Conservation (phyloP, 2,888 invertebrate species). For the Mylabris sibirica region DNA sequence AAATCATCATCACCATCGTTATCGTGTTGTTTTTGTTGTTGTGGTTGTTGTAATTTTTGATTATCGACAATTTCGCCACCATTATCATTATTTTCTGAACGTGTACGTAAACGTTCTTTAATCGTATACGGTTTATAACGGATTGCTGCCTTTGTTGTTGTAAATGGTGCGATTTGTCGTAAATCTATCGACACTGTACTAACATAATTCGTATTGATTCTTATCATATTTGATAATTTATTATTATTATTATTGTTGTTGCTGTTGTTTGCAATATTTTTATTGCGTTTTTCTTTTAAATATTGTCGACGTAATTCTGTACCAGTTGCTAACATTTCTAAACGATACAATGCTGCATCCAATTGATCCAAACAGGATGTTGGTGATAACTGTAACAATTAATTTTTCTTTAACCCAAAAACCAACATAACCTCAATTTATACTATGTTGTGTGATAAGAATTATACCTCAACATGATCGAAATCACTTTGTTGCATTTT, state of each 20-base stretch:
- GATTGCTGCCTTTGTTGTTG: slow-evolving; percentile 27
- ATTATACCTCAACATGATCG: not conserved
- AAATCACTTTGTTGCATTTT: slow-evolving; percentile 5
- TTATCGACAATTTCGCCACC: slow-evolving; percentile 42
- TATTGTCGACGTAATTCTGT: slow-evolving; percentile 68
- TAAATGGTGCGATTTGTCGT: slow-evolving; percentile 61
- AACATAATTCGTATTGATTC: slow-evolving; percentile 67
- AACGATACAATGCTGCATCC: slow-evolving; percentile 68
- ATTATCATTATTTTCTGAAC: slow-evolving; percentile 69
- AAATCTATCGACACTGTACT: slow-evolving; percentile 71
- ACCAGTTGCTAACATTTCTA: slow-evolving; percentile 69
- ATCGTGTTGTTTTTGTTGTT: not conserved
- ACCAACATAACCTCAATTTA: not conserved
- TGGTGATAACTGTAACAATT: slow-evolving; percentile 19
- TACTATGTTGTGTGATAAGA: not conserved
- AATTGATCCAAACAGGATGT: slow-evolving; percentile 61
- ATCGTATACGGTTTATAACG: slow-evolving; percentile 68
- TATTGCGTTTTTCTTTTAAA: slow-evolving; percentile 61
- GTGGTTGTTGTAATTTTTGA: not conserved
- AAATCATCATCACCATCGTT: not conserved
- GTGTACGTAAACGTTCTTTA: slow-evolving; percentile 67
- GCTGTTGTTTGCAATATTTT: not conserved
- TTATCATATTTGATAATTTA: slow-evolving; percentile 60
- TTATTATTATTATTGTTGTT: slow-evolving; percentile 38
- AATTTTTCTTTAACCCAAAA: too few species aligned